These are phyloP conservation scores for Sarcophaga caerulescens DNA, from an alignment of 2,888 invertebrate genomes.

Conservation along the genomic window DNA sequence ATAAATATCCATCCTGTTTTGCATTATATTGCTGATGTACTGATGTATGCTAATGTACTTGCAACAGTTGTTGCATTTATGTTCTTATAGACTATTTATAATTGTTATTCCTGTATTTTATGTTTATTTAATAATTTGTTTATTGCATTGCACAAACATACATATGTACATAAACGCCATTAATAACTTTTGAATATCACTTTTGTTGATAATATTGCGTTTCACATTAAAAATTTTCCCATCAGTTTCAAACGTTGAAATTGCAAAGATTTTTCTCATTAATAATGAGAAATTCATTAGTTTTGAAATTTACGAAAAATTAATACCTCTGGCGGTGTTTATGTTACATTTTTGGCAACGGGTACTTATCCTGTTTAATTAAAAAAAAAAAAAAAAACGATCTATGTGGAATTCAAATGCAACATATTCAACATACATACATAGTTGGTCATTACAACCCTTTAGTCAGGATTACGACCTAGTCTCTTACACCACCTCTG, in stretches of 20 bases:
- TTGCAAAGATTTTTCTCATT: background rate
- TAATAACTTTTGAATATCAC: background rate
- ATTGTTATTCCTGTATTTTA: background rate
- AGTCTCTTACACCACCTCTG: too few species aligned
- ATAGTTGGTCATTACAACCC: too few species aligned
- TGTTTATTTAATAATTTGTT: constrained; percentile 45
- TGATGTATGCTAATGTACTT: constrained; percentile 35
- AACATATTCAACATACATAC: too few species aligned
- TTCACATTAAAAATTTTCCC: background rate
- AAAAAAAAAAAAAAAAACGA: too few species aligned
- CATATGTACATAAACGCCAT: too few species aligned
- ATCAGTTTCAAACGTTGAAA: background rate
- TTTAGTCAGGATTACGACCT: too few species aligned
- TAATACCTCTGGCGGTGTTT: too few species aligned
- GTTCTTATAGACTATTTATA: background rate
- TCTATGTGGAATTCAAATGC: too few species aligned
- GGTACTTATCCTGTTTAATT: too few species aligned
- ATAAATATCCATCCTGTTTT: constrained; percentile 54
- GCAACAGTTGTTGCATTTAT: constrained; percentile 44
- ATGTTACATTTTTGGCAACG: too few species aligned
- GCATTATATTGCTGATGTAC: background rate
- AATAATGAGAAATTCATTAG: background rate
- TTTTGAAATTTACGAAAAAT: too few species aligned
- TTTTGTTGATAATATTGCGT: constrained; percentile 12
- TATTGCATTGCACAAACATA: background rate